A percentile compares a stretch with the other conserved stretches of the same genome.
These are phyloP conservation scores for Aphelenchoides fujianensis DNA, from an alignment of 1,140 invertebrate species.

Conservation along the genomic window DNA sequence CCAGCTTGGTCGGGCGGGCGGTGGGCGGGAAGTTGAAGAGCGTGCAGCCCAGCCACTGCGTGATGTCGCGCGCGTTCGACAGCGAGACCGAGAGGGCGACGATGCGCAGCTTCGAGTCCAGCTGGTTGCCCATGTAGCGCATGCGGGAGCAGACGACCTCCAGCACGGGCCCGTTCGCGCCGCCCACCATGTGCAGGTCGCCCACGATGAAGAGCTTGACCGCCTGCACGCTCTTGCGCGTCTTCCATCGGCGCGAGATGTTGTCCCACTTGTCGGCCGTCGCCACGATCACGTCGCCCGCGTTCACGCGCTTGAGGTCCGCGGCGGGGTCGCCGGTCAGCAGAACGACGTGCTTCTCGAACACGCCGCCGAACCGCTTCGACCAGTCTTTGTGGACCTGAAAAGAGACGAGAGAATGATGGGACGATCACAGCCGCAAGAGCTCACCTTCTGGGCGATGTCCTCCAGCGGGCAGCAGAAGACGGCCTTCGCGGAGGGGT, in stretches of 20 bases:
- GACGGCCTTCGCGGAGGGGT: constrained; percentile 73
- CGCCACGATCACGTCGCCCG: constrained; percentile 86
- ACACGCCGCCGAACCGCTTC: constrained; percentile 75
- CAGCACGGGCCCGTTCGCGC: constrained; percentile 74
- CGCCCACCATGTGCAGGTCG: constrained; percentile 78
- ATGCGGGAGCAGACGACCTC: constrained; percentile 96
- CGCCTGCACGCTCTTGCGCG: constrained; percentile 94
- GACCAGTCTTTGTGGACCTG: constrained; percentile 82
- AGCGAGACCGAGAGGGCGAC: constrained; percentile 90
- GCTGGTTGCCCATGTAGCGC: constrained; percentile 92
- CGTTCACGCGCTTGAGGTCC: constrained; percentile 79
- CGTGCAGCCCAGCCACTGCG: constrained; percentile 91
- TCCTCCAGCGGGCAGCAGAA: constrained; percentile 89
- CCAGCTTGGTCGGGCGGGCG: constrained; percentile 86
- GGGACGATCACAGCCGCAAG: neutral
- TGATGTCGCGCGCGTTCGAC: constrained; percentile 88
- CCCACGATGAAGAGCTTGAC: constrained; percentile 95
- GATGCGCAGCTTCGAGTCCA: constrained; percentile 84
- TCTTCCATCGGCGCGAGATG: constrained; percentile 93
- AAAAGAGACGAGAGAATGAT: constrained; percentile 1
- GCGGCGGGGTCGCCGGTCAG: constrained; percentile 97
- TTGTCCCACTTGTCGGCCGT: constrained; percentile 99
- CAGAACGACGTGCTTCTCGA: constrained; percentile 81
- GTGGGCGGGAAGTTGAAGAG: constrained; percentile 99
- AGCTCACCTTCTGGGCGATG: constrained; percentile 76